Evolutionary conservation across 2,888 invertebrate genomes (phyloP).

Genomic region (Drosophila quinaria): DNA sequence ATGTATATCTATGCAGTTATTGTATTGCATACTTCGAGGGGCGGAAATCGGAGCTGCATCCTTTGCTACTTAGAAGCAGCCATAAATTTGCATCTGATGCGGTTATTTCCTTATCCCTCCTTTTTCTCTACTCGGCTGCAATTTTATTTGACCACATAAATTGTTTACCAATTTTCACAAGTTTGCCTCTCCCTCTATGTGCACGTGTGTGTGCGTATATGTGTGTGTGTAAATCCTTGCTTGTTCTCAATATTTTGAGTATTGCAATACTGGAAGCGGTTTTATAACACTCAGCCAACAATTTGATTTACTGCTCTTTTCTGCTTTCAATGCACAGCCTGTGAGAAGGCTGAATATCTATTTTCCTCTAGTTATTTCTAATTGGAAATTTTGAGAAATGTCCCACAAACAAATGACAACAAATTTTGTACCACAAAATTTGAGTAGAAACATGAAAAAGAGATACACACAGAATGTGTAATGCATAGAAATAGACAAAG

Average conservation of each 20-base stretch:
- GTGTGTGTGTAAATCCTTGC: conserved; percentile 37
- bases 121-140: conserved; percentile 37
- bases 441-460: background rate
- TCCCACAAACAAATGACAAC: conserved; percentile 29
- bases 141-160: conserved; percentile 81
- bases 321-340: conserved; percentile 8
- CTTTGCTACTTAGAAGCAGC: conserved; percentile 51
- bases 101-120: conserved; percentile 42
- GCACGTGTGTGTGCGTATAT: conserved; percentile 10
- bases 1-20: conserved; percentile 41
- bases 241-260: conserved; percentile 49
- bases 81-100: conserved; percentile 71
- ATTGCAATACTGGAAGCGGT: conserved; percentile 59
- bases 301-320: conserved; percentile 62
- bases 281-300: conserved; percentile 55
- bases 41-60: conserved; percentile 47
- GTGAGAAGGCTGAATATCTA: background rate
- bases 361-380: conserved; percentile 39
- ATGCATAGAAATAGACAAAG: background rate
- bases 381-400: conserved; percentile 48
- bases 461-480: background rate
- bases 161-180: conserved; percentile 81
- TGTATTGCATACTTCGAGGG: conserved; percentile 47
- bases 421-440: background rate
- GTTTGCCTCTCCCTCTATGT: conserved; percentile 30